A percentile compares a stretch with the other conserved stretches of the same genome.
Evolutionary conservation across 2,113 vertebrate genomes (phyloP).

Genomic region (Sinocyclocheilus anophthalmus): DNA sequence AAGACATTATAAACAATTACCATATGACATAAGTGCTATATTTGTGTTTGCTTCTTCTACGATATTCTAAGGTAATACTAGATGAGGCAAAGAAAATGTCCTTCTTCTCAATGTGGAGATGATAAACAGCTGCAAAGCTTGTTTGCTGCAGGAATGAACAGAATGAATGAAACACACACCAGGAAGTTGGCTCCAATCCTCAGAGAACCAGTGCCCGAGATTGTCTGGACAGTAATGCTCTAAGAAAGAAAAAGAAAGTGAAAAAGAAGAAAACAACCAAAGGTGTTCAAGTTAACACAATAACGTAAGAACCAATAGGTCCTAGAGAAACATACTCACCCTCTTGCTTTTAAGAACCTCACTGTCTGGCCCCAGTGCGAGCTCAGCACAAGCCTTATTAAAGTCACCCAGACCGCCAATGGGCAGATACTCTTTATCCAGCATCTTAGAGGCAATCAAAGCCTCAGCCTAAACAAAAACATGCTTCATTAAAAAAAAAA

Average conservation of each 20-base stretch:
- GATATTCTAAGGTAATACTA: background rate
- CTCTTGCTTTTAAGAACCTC: conserved; percentile 86
- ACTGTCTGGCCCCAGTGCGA: conserved; percentile 81
- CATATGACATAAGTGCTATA: background rate
- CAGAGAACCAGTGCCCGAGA: conserved; percentile 95
- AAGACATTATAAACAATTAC: background rate
- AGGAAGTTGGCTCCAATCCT: conserved; percentile 90
- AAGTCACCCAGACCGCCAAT: conserved; percentile 82
- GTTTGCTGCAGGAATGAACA: background rate
- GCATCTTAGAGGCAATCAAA: conserved; percentile 78
- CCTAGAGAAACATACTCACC: conserved; percentile 67
- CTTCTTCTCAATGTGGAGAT: background rate
- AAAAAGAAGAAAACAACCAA: background rate
- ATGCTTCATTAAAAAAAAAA: background rate
- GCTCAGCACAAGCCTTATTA: conserved; percentile 79
- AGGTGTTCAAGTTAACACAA: background rate
- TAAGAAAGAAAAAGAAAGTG: conserved; percentile 58
- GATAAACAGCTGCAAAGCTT: background rate
- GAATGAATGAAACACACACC: conserved; percentile 73
- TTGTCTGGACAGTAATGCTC: conserved; percentile 93
- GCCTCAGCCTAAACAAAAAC: conserved; percentile 77
- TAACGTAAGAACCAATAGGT: background rate
- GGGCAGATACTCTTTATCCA: conserved; percentile 88
- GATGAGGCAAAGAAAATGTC: background rate
- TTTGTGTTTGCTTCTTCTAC: background rate